Evolutionary conservation across 2,113 vertebrate species (phyloP).

Genomic region (Thamnophis sirtalis): DNA sequence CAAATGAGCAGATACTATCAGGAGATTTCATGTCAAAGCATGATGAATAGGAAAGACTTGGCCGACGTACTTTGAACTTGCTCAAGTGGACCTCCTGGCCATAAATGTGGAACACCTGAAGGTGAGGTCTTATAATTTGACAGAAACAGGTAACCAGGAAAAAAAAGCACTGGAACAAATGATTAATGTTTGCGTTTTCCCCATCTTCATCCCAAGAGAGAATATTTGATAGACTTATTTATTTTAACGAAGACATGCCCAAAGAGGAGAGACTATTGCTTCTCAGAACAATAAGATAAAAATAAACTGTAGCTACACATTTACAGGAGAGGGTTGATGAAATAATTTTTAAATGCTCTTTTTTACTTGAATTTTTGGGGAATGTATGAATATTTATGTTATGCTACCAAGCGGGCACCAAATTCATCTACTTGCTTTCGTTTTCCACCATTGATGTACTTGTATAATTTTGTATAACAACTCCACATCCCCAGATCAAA

Average conservation of each 20-base stretch:
- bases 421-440: background rate
- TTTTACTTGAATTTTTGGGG: background rate
- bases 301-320: background rate
- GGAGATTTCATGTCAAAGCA: conserved; percentile 55
- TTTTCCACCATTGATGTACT: background rate
- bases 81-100: conserved; percentile 21
- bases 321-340: background rate
- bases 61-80: conserved; percentile 20
- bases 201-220: background rate
- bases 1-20: conserved; percentile 63
- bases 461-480: background rate
- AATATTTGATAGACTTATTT: background rate
- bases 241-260: background rate
- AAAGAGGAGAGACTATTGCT: background rate
- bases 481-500: background rate
- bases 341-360: background rate
- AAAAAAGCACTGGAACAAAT: background rate
- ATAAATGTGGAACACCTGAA: conserved; percentile 15
- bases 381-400: background rate
- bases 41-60: conserved; percentile 61
- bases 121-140: conserved; percentile 22
- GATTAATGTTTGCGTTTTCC: background rate
- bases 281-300: background rate
- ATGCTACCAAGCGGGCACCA: background rate
- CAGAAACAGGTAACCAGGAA: conserved; percentile 10